These are phyloP conservation scores for Microcebus tavaratra DNA, from an alignment of 2,113 vertebrate genomes.

Conservation along the genomic window DNA sequence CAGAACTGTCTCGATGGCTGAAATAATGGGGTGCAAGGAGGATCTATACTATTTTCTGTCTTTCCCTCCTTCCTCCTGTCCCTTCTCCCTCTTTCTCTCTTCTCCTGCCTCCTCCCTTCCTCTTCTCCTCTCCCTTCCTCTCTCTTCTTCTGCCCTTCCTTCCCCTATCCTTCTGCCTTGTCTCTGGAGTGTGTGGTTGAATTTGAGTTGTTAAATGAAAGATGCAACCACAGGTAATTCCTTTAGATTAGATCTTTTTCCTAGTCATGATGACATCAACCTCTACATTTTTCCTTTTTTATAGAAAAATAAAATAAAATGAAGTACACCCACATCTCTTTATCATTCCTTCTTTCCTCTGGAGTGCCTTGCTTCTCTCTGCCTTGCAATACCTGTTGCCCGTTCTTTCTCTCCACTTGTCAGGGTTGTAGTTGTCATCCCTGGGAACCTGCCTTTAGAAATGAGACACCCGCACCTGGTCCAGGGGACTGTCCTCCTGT, in stretches of 20 bases:
- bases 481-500: neutral
- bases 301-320: neutral
- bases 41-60: neutral
- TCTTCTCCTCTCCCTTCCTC: rapidly evolving
- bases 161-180: neutral
- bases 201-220: neutral
- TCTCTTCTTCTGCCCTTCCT: neutral
- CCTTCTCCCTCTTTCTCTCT: neutral
- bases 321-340: neutral
- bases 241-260: neutral
- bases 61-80: slow-evolving; percentile 58
- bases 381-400: rapidly evolving
- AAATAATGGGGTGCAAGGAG: neutral
- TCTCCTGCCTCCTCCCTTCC: rapidly evolving
- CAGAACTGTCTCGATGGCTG: neutral
- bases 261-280: neutral
- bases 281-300: neutral
- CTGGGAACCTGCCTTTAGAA: neutral
- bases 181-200: neutral
- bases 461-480: too few relatives aligned
- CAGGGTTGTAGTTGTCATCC: neutral
- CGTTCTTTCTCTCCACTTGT: neutral
- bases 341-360: neutral
- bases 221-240: neutral
- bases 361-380: neutral